A percentile compares a stretch with the other conserved stretches of the same genome.
Conservation (phyloP, 92 coral and sea anemone genomes). For the Virgularia gustaviana region DNA sequence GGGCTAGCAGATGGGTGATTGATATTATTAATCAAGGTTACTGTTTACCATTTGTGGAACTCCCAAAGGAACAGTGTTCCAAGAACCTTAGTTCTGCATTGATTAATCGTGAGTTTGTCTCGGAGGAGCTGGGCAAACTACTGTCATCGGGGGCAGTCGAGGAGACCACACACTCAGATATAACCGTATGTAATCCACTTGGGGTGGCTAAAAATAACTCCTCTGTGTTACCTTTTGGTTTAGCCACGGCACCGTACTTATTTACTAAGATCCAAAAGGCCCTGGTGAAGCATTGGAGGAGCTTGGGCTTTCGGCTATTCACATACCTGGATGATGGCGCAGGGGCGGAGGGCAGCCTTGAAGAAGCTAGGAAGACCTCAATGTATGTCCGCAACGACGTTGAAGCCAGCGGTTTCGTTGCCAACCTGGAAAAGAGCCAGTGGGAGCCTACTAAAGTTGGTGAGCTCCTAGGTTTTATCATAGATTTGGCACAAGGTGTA, state of each 20-base stretch:
- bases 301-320: conserved; percentile 43
- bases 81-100: conserved; percentile 28
- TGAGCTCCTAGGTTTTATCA: conserved; percentile 54
- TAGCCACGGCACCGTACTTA: conserved; percentile 49
- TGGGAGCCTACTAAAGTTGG: conserved; percentile 56
- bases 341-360: conserved; percentile 42
- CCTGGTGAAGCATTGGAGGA: conserved; percentile 50
- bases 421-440: conserved; percentile 50
- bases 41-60: conserved; percentile 28
- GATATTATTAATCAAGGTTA: conserved; percentile 33
- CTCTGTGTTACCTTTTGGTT: conserved; percentile 54
- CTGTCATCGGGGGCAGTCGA: conserved; percentile 46
- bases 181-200: conserved; percentile 33
- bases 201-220: conserved; percentile 40
- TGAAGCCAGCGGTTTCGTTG: conserved; percentile 49
- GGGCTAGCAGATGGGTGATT: conserved; percentile 11
- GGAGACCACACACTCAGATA: conserved; percentile 30
- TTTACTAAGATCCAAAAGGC: conserved; percentile 51
- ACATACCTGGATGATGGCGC: conserved; percentile 65
- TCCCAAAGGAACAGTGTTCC: conserved; percentile 15
- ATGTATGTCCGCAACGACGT: conserved; percentile 41
- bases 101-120: conserved; percentile 49
- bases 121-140: conserved; percentile 40
- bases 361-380: conserved; percentile 35
- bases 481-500: conserved; percentile 45